Evolutionary conservation across 1,140 invertebrate species (phyloP).

Genomic region (Vanessa atalanta): DNA sequence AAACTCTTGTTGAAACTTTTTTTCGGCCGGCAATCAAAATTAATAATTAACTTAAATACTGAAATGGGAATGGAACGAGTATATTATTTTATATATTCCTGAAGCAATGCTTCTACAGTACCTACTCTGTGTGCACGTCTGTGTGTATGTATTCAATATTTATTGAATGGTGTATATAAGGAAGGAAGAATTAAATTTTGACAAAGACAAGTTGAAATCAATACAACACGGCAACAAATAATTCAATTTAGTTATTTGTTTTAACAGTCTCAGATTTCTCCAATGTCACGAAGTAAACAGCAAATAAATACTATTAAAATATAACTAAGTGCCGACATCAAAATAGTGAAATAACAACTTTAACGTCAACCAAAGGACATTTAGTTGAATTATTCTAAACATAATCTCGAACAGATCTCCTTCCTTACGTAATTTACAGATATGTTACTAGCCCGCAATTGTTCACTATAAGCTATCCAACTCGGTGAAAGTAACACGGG

Average conservation of each 20-base stretch:
- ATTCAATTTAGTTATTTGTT: not conserved
- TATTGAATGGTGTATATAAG: no score
- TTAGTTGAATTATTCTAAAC: conserved; percentile 6
- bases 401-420: conserved; percentile 16
- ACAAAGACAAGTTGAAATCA: no score
- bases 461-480: not conserved
- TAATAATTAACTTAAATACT: no score
- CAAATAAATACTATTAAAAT: not conserved
- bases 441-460: not conserved
- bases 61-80: no score
- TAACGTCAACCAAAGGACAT: not conserved
- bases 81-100: no score
- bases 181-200: no score
- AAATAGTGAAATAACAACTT: not conserved
- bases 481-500: conserved; percentile 6
- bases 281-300: not conserved
- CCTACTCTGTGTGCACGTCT: no score
- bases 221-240: no score
- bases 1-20: no score
- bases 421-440: conserved; percentile 10
- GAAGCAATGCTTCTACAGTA: no score
- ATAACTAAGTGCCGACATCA: not conserved
- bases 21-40: no score
- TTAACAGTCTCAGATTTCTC: not conserved
- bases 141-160: no score